Base-by-base conservation (phyloP, 2,113 vertebrate genomes). In the Macrotus californicus region DNA sequence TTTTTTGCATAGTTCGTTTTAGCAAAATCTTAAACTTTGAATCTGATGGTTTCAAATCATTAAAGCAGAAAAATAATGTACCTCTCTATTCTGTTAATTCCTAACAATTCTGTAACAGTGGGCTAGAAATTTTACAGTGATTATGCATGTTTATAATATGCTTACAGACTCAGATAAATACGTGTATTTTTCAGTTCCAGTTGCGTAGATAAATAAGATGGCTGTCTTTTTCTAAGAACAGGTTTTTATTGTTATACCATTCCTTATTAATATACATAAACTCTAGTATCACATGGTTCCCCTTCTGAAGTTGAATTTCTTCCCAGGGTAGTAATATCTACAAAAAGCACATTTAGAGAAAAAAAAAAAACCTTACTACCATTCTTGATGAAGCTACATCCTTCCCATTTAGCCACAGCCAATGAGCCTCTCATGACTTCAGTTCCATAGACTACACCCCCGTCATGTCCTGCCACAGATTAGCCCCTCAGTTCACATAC, bases 1-100 rank as follows among this genome's bases (percentile, higher is more conserved):
- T 85, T 80, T 80, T 95, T 82, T 90, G 7, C 39, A 18, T 24
- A 87, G 7, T 80, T 93, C 69, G 56, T 89, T 94, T 95, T 43
- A 85, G 56, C 70, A 96, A 94, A 92, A 80, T 66, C 39, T 87
- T 67, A 84, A 93, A 83, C 84, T 69, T 50, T 29, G 64, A 56
- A 75, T 46, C 19, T 64, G 39, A 89, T 92, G 36, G 36, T 82
- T 95, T 89, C 54, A 93, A 93, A 31, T 54, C 31, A 96, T 64
- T 89, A 77, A 83, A 93, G 69, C 64, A 89, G 31, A 48, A 72
- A 26, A 82, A 75, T 70, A 96, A 19, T 39, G 31, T 15, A 72
- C n/a, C 43, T 94, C 24, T 89, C 56, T 93, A 9, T 91, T 64
- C 67, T 79, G 34, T 86, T 39, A 73, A 26, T 83, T 96, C 61